phyloP scores from a whole-genome alignment of 1,140 invertebrate genomes.

The Drosophila asahinai region DNA sequence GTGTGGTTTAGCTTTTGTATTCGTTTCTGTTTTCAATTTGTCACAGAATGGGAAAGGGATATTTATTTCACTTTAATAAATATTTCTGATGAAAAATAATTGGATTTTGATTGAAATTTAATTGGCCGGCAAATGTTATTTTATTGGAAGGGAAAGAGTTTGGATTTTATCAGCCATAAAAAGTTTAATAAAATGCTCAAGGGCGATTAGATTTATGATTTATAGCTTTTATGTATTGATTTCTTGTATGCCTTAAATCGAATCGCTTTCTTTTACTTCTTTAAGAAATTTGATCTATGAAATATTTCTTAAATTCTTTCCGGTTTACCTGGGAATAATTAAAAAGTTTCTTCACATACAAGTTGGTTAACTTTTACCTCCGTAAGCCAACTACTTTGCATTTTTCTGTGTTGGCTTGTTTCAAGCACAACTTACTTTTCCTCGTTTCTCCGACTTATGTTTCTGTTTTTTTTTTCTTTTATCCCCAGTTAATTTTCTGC shows the following conservation, averaged over 20 bases:
- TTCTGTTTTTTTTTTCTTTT: neutral
- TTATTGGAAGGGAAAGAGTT: neutral
- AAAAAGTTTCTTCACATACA: constrained; percentile 10
- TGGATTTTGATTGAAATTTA: neutral
- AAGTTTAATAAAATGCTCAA: neutral
- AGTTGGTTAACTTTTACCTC: constrained; percentile 1
- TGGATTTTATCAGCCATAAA: neutral
- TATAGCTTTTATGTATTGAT: neutral
- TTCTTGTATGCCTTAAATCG: neutral
- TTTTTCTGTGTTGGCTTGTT: neutral
- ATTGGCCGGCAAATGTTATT: neutral
- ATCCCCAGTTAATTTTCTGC: constrained; percentile 21
- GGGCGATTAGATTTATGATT: neutral
- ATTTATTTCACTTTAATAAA: constrained; percentile 15
- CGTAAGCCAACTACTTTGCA: neutral
- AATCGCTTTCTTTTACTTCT: neutral
- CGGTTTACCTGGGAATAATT: constrained; percentile 3
- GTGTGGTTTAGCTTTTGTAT: constrained; percentile 12
- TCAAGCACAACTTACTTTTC: neutral
- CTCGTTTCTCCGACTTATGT: constrained; percentile 1
- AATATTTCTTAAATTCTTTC: neutral
- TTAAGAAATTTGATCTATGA: neutral
- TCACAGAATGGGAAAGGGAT: neutral
- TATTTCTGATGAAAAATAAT: neutral
- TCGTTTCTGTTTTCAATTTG: constrained; percentile 16